These are phyloP conservation scores for Lacerta agilis DNA, from an alignment of 2,797 vertebrate species.

Conservation along the genomic window DNA sequence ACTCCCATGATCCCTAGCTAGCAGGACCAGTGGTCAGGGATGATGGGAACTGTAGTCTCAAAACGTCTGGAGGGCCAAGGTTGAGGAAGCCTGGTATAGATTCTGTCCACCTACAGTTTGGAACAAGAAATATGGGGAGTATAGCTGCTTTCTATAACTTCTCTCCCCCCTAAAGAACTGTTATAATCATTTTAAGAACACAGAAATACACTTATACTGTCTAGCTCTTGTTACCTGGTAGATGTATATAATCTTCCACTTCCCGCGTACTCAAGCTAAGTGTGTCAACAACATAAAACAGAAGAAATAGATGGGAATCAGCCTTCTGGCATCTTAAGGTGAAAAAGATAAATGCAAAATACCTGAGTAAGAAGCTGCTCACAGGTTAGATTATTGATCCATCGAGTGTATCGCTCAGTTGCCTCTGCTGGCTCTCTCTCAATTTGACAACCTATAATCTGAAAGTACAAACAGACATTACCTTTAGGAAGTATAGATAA, in stretches of 20 bases:
- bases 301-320: background rate
- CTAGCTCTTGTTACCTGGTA: background rate
- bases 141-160: background rate
- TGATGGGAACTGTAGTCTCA: no score
- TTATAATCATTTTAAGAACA: background rate
- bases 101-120: background rate
- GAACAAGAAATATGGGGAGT: background rate
- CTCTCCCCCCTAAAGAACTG: background rate
- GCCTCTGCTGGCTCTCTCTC: constrained; percentile 86
- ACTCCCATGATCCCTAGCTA: no score
- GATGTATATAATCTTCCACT: background rate
- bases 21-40: no score
- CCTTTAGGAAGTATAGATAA: background rate
- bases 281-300: background rate
- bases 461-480: constrained; percentile 31
- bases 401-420: constrained; percentile 91
- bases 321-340: background rate
- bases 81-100: no score
- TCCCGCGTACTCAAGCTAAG: background rate
- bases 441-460: constrained; percentile 91
- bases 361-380: constrained; percentile 94
- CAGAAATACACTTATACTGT: background rate
- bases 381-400: constrained; percentile 88
- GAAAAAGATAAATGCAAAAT: constrained; percentile 23
- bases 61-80: no score